Evolutionary conservation across 2,113 vertebrate genomes (phyloP).

Genomic region (Myxocyprinus asiaticus): DNA sequence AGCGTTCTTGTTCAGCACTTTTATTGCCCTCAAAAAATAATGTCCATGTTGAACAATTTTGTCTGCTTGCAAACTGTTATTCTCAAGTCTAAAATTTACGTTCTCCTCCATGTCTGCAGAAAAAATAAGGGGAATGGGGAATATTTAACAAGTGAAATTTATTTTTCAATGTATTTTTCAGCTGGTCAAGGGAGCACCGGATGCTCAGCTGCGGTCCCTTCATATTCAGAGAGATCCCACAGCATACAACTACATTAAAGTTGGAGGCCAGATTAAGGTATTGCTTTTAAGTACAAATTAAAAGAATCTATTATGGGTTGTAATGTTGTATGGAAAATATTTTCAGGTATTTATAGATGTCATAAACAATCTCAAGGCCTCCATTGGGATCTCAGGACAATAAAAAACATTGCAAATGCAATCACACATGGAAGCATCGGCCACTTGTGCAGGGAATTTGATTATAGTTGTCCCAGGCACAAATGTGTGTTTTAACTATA

Average conservation of each 20-base stretch:
- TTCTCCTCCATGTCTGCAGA: background rate
- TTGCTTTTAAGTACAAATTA: conserved; percentile 18
- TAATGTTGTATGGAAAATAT: background rate
- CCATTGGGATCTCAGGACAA: background rate
- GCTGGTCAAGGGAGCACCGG: conserved; percentile 93
- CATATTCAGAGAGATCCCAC: conserved; percentile 89
- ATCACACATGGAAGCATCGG: background rate
- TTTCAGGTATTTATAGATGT: background rate
- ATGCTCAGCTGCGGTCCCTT: conserved; percentile 85
- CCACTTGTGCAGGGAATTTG: background rate
- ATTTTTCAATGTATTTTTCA: conserved; percentile 57
- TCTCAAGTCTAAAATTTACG: conserved; percentile 4
- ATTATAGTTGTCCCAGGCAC: background rate
- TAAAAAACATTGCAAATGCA: background rate
- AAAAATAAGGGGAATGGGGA: background rate
- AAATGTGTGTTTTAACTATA: no score
- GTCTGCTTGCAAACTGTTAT: conserved; percentile 4
- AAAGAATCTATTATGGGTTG: background rate
- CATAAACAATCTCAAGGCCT: background rate
- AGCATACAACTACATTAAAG: conserved; percentile 86
- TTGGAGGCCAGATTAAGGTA: conserved; percentile 89
- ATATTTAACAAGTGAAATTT: background rate
- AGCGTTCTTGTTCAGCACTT: conserved; percentile 14
- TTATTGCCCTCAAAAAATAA: background rate
- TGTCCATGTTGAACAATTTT: background rate